phyloP scores from a whole-genome alignment of 2,888 invertebrate species.

The Anoplius nigerrimus region DNA sequence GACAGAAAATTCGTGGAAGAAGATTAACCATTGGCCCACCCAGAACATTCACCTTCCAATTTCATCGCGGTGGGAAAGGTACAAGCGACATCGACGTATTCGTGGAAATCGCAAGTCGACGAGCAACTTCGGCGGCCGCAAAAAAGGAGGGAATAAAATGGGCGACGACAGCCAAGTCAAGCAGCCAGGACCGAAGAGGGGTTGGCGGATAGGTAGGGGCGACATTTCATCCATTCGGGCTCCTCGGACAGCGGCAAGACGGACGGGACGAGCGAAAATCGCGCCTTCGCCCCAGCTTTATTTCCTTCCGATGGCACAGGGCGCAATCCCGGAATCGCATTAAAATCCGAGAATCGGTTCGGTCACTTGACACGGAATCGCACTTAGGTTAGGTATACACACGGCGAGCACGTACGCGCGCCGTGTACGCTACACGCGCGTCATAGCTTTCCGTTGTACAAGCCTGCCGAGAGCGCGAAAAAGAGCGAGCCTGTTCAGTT shows the following conservation, averaged over 20 bases:
- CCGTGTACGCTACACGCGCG: not conserved
- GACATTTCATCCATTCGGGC: not conserved
- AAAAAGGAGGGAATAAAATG: no score
- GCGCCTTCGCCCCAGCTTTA: slow-evolving; percentile 3
- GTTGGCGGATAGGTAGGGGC: not conserved
- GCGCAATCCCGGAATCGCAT: slow-evolving; percentile 25
- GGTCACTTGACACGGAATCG: slow-evolving; percentile 42
- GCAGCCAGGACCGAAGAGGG: not conserved
- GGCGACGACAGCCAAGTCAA: no score
- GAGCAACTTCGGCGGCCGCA: no score
- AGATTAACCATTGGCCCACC: no score
- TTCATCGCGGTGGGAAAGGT: no score
- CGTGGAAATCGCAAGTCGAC: no score
- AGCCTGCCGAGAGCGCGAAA: no score
- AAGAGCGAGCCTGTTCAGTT: slow-evolving; percentile 11
- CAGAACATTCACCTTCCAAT: no score
- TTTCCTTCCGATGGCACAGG: slow-evolving; percentile 5
- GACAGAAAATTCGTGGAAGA: no score
- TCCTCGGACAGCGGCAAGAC: not conserved
- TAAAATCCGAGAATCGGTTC: slow-evolving; percentile 35
- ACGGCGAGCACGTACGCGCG: not conserved
- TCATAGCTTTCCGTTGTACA: slow-evolving; percentile 10
- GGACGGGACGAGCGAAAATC: not conserved
- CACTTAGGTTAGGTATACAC: slow-evolving; percentile 24
- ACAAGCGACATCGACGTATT: no score